Conservation (phyloP, 2,797 vertebrate species). For the Hypotaenidia okinawae region DNA sequence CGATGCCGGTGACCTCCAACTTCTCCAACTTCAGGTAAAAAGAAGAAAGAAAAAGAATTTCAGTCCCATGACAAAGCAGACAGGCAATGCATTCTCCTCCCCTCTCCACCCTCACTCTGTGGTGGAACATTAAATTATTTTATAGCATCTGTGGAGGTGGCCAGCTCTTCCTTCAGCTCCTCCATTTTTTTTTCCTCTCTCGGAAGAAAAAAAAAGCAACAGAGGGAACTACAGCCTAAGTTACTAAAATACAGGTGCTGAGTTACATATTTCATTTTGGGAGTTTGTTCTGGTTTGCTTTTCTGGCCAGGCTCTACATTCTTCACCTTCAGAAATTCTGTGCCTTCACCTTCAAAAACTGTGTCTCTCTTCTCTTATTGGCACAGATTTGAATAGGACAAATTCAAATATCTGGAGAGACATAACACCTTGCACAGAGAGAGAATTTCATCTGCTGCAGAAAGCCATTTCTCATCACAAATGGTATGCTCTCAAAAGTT, state of each 20-base stretch:
- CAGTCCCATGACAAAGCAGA: not conserved
- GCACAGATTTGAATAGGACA: not conserved
- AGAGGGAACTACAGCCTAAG: not conserved
- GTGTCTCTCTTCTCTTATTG: not conserved
- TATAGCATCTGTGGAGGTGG: not conserved
- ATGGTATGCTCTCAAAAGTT: not conserved
- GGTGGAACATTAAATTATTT: not conserved
- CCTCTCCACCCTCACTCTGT: not conserved
- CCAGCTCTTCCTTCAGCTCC: not conserved
- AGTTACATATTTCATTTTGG: not conserved
- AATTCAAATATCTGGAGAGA: not conserved
- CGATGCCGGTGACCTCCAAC: not conserved
- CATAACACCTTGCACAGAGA: not conserved
- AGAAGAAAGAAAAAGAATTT: conserved; percentile 3
- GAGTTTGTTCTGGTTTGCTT: not conserved
- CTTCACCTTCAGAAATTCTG: not conserved
- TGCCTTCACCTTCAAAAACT: not conserved
- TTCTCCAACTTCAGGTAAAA: conserved; percentile 42
- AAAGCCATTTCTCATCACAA: not conserved
- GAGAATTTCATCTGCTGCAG: not conserved
- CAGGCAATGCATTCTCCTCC: not conserved
- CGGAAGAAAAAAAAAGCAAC: not conserved
- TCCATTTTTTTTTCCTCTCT: not conserved
- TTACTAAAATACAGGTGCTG: not conserved
- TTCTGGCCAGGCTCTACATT: not conserved